Evolutionary conservation across 2,113 vertebrate species (phyloP).

Genomic region (Alexandromys fortis): DNA sequence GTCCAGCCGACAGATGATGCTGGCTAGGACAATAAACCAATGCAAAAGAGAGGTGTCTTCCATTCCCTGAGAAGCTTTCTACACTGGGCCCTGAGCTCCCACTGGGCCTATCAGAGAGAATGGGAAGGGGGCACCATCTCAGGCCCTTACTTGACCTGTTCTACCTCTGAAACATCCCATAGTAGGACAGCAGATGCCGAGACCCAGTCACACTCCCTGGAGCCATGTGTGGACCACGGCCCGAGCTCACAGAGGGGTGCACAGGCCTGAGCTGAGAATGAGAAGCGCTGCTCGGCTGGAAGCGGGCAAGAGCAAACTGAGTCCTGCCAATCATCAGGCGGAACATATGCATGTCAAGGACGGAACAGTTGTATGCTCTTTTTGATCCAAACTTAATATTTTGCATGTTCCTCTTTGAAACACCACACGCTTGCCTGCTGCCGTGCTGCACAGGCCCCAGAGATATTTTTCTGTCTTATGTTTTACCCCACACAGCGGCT

Average conservation of each 20-base stretch:
- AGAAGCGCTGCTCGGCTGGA: not conserved
- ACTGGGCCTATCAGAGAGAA: not conserved
- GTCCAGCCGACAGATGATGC: too few species aligned
- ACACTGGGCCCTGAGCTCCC: not conserved
- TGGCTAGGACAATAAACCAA: not conserved
- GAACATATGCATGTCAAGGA: constrained; percentile 61
- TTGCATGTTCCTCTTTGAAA: constrained; percentile 66
- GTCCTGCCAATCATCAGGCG: not conserved
- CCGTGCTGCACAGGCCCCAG: constrained; percentile 33
- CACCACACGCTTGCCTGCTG: constrained; percentile 41
- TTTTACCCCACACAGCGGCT: constrained; percentile 76
- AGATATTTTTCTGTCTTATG: constrained; percentile 70
- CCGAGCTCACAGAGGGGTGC: fast-evolving
- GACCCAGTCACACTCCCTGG: too few species aligned
- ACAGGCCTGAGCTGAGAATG: not conserved
- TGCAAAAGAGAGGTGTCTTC: not conserved
- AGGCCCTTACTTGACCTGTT: fast-evolving
- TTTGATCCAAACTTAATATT: constrained; percentile 69
- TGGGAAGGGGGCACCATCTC: fast-evolving
- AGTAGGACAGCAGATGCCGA: not conserved
- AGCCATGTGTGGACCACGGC: fast-evolving
- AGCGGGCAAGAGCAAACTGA: not conserved
- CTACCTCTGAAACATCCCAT: fast-evolving
- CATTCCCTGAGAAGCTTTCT: not conserved
- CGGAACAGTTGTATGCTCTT: constrained; percentile 70